Base-by-base conservation (phyloP, 2,888 invertebrate species). In the Pocota personata region DNA sequence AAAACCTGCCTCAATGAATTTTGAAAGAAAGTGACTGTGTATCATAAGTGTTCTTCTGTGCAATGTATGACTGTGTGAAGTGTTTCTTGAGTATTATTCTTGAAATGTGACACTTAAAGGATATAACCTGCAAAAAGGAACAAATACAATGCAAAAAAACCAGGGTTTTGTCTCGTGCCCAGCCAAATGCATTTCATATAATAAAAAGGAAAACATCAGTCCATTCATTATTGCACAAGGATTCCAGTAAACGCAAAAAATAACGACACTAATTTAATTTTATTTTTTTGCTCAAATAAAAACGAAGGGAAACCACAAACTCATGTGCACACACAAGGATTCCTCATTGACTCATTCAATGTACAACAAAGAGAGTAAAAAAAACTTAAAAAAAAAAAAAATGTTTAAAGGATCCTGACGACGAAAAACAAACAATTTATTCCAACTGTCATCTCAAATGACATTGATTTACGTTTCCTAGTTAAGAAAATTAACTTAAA, bases 121-220 rank as follows among this genome's bases (percentile, higher is more conserved):
- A 64, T 32, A 66, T 57, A 72, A 82, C 69, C 78, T 83, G 67
- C 79, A 84, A 84, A 83, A 73, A 73, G 48, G 69, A 73, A 30
- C 60, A 73, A n/a, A 73, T 64, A 40, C 50, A 72, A 72, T 78
- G 27, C 52, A 67, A 69, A 62, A 58, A 75, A 67, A 55, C 67
- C 52, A 75, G 69, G 73, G 57, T 57, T 73, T 6, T 14, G 19
- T 79, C 75, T 79, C 83, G 79, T 79, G 79, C 69, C 75, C 79
- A 84, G 69, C 67, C 83, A 84, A 71, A 84, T 84, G 75, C 79
- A 84, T 35, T 75, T 76, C 50, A 69, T 76, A 71, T 48, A 82
- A 76, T 30, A 16, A 60, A 75, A 37, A 46, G 43, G 60, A 32
- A 21, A 60, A 72, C 32, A 57, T 64, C 37, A 64, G 64, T 71